A percentile compares a stretch with the other conserved stretches of the same genome.
Conservation (phyloP, 2,888 invertebrate species). For the Thalpophila matura region DNA sequence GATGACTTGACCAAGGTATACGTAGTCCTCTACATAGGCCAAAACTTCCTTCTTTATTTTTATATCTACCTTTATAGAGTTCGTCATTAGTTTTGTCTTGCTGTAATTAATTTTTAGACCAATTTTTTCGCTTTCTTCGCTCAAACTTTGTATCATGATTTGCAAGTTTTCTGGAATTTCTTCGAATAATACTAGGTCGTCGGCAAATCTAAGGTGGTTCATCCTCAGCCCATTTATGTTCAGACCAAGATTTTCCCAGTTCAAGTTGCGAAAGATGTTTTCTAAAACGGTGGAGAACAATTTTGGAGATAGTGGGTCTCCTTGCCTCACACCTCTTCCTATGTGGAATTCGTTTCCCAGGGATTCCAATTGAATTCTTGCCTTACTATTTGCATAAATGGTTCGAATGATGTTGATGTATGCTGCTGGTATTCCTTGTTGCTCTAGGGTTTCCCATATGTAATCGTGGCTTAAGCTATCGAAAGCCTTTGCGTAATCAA, state of each 20-base stretch:
- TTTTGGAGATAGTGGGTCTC: neutral
- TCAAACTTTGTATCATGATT: too few relatives aligned
- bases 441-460: too few relatives aligned
- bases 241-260: too few relatives aligned
- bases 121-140: too few relatives aligned
- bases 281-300: neutral
- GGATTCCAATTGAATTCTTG: too few relatives aligned
- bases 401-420: neutral
- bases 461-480: too few relatives aligned
- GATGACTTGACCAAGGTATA: neutral
- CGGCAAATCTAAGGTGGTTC: too few relatives aligned
- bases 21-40: neutral
- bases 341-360: neutral
- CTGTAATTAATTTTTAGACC: too few relatives aligned
- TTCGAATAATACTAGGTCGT: too few relatives aligned
- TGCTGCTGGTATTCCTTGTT: neutral
- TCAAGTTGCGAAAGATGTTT: neutral
- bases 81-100: neutral
- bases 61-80: neutral
- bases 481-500: too few relatives aligned
- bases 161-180: too few relatives aligned
- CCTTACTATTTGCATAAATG: neutral
- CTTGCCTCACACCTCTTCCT: neutral
- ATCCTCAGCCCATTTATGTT: too few relatives aligned
- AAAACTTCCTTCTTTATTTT: neutral